Base-by-base conservation (phyloP, 2,113 vertebrate species). In the Trochalopteron elliotii region DNA sequence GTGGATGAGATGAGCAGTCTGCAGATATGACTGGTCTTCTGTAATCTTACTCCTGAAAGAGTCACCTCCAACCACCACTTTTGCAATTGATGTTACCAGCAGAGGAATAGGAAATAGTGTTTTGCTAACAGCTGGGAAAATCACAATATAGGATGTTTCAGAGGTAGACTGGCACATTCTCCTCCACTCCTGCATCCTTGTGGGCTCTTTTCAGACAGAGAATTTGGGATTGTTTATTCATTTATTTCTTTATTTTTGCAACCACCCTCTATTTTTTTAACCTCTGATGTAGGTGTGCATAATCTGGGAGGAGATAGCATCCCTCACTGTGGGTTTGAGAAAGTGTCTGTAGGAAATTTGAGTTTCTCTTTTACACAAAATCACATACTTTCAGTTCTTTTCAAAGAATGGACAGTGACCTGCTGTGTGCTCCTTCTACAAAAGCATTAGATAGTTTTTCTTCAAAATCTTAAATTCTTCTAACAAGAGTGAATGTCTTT, bases 101-200 rank as follows among this genome's bases (percentile, higher is more conserved):
- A 83, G 55, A 61, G 28, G 33, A 65, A 52, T 4, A 28, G 18
- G 20, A 52, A 69, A 69, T 3, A 21, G 9, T 15, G 21, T 47
- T 61, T 79, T 71, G 35, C 40, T 12, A 84, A 50, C 25, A 70
- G 50, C 45, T 74, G 44, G 74, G 37, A 91, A 85, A 72, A 56
- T n/a, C 40, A 50, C 15, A 88, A 42, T 8, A 17, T 2, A 40
- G 49, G 35, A 6, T 55, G 35, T 45, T 69, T 16, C 40, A n/a
- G 49, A 20, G 27, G 9, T 3, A 18, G 53, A 21, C 33, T 37
- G 49, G 33, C 50, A 33, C 11, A 2, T 33, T 31, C 7, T 16
- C 31, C 27, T 50, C 24, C 27, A 18, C 5, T 9, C 15, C 13
- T 7, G 10, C 5, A 16, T 9, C n/a, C 8, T 1, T 1, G 3